Base-by-base conservation (phyloP, 2,888 invertebrate species). In the Nomada ruficornis region DNA sequence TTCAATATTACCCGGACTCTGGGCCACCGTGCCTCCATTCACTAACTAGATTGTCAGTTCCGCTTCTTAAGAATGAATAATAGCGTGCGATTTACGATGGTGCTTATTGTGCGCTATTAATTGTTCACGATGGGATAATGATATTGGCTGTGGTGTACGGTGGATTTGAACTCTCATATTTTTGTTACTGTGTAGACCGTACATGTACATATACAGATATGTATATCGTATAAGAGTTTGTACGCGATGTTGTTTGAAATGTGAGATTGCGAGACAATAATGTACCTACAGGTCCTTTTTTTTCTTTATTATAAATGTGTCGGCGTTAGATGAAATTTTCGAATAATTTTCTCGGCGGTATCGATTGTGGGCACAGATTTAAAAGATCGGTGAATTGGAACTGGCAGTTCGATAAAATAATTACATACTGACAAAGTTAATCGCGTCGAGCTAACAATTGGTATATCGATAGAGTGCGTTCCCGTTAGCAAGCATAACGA, bases 21-120 rank as follows among this genome's bases (percentile, higher is more conserved):
- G 78, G 47, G 42, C 52, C 63, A 78, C 50, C 42, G 23, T 36
- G 50, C 13, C 20, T 52, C 42, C 63, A 79, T 78, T 77, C 73
- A 26, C 42, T 23, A 20, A 15, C 10, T 26, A 20, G 52, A 36
- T 54, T 42, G 50, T 57, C 50, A 26, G 5, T 18, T 44, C 26
- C 3, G 54, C 44, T 44, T 15, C 55, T 7, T 36, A n/a, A 69
- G 68, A 57, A 55, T n/a, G 55, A 47, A 55, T 62, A 62, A 62
- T 23, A n/a, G 18, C 18, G 63, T 9, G 62, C 47, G 47, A 47
- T 29, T 63, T 29, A 63, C 55, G 63, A 62, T 23, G 55, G 23
- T 55, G 29, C 13, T 18, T 23, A 63, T 36, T 52, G 70, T 52
- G 26, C 10, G 23, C 29, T 59, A 26, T 62, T 54, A n/a, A 59